phyloP scores from a whole-genome alignment of 92 coral and sea anemone genomes.

The Hydrozoanthus gracilis region DNA sequence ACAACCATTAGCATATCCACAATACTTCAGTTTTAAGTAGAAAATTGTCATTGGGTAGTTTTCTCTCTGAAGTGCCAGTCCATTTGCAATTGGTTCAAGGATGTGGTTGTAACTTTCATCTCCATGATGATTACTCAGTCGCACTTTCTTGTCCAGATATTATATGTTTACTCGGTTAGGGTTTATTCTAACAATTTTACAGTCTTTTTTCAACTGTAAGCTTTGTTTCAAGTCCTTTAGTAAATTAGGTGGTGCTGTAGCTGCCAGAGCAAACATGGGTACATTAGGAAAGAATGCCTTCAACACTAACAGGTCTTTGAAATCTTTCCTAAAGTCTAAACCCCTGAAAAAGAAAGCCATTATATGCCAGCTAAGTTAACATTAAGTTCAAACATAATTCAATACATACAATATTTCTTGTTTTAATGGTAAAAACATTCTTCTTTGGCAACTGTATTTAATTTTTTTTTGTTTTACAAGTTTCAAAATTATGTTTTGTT shows the following conservation, averaged over 20 bases:
- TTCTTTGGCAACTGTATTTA: too few species aligned
- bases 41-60: constrained; percentile 55
- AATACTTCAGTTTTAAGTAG: constrained; percentile 53
- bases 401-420: too few species aligned
- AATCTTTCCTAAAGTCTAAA: constrained; percentile 71
- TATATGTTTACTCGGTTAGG: constrained; percentile 38
- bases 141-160: background rate
- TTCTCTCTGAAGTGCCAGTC: constrained; percentile 25
- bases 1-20: constrained; percentile 52
- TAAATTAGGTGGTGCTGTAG: constrained; percentile 68
- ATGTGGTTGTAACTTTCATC: constrained; percentile 40
- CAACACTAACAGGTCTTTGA: constrained; percentile 58
- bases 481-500: too few species aligned
- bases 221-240: constrained; percentile 43
- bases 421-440: too few species aligned
- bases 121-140: constrained; percentile 33
- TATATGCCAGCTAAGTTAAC: too few species aligned
- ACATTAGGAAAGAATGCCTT: constrained; percentile 59
- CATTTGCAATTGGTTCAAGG: constrained; percentile 50
- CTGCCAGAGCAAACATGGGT: constrained; percentile 65
- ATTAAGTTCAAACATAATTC: too few species aligned
- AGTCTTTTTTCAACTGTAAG: constrained; percentile 27
- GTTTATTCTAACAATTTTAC: constrained; percentile 58
- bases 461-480: too few species aligned
- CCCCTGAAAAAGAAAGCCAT: constrained; percentile 32